Conservation (phyloP, 2,797 vertebrate genomes). For the Salmo trutta region DNA sequence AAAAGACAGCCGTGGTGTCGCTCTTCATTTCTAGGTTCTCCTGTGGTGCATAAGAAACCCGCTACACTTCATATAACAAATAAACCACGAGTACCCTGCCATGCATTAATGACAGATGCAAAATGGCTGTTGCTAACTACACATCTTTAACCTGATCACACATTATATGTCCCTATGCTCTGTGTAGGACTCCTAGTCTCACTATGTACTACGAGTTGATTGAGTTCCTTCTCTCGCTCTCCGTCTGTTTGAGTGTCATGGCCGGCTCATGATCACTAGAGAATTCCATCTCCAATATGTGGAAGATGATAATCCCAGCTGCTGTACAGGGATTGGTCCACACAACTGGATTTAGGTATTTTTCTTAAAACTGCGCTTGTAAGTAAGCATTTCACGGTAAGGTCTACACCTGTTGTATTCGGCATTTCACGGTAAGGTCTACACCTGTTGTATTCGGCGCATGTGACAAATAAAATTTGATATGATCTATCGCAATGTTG, state of each 20-base stretch:
- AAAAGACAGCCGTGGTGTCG: too few relatives aligned
- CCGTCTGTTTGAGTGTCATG: conserved; percentile 39
- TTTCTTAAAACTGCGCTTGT: too few relatives aligned
- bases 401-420: too few relatives aligned
- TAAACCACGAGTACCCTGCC: background rate
- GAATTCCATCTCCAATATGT: conserved; percentile 60
- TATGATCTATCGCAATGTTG: too few relatives aligned
- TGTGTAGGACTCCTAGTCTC: background rate
- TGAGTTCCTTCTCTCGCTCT: background rate
- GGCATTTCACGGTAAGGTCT: too few relatives aligned
- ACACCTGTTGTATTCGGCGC: background rate
- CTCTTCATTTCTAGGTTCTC: too few relatives aligned
- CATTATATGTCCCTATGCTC: background rate
- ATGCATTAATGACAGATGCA: background rate
- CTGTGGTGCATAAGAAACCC: too few relatives aligned
- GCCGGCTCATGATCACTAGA: conserved; percentile 48
- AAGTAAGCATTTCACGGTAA: too few relatives aligned
- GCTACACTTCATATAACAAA: background rate
- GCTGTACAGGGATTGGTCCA: conserved; percentile 47
- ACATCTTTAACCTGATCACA: background rate
- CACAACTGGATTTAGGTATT: conserved; percentile 49
- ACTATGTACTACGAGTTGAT: background rate
- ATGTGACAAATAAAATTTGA: too few relatives aligned
- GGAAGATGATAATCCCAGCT: conserved; percentile 59
- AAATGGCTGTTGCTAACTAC: background rate